Conservation (phyloP, 2,797 vertebrate species). For the Natrix natrix region DNA sequence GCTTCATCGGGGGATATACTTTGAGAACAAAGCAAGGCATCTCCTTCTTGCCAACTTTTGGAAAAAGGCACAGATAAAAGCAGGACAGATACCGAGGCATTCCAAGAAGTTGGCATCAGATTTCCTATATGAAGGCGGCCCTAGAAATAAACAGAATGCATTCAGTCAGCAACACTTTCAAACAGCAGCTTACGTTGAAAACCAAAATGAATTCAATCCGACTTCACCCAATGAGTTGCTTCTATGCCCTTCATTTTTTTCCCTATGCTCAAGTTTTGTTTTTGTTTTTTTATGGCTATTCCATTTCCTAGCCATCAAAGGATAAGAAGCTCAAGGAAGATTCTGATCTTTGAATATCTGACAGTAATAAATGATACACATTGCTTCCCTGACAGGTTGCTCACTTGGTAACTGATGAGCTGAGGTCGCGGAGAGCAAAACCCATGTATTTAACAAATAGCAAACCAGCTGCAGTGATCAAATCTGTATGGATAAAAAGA, state of each 20-base stretch:
- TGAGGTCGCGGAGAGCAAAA: conserved; percentile 60
- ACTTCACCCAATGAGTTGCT: accelerated
- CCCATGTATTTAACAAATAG: conserved; percentile 70
- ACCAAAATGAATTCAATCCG: background rate
- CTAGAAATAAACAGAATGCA: background rate
- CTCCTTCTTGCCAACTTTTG: background rate
- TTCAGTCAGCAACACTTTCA: background rate
- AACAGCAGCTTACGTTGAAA: background rate
- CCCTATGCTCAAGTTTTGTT: background rate
- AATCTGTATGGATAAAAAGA: conserved; percentile 66
- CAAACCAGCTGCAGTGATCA: conserved; percentile 63
- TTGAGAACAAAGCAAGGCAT: background rate
- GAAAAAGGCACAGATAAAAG: background rate
- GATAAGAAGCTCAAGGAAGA: conserved; percentile 47
- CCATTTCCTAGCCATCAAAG: conserved; percentile 46
- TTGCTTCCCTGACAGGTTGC: conserved; percentile 64
- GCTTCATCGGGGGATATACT: background rate
- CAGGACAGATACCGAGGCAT: background rate
- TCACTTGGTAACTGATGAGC: conserved; percentile 70
- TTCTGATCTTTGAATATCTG: conserved; percentile 65
- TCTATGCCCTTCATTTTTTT: background rate
- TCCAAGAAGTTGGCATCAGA: background rate
- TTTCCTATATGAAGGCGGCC: background rate
- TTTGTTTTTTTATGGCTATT: background rate
- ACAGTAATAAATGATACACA: conserved; percentile 71